These are phyloP conservation scores for Megatriorchis doriae DNA, from an alignment of 2,113 vertebrate species.

Conservation along the genomic window DNA sequence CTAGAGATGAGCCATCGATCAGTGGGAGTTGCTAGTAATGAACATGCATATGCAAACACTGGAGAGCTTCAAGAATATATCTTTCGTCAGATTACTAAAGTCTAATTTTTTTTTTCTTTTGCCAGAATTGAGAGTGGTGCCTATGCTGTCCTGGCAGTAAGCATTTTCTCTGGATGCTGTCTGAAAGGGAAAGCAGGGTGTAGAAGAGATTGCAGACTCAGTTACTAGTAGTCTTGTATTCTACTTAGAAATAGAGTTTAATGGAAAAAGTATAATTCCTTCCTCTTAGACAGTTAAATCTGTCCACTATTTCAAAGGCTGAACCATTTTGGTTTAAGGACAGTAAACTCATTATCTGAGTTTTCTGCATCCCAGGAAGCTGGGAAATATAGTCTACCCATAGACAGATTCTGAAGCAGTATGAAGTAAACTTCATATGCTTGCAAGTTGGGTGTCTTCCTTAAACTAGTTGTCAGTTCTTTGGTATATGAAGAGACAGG, in stretches of 20 bases:
- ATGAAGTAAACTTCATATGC: not conserved
- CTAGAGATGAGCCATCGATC: not conserved
- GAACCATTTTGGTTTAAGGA: not conserved
- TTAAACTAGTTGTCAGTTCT: not conserved
- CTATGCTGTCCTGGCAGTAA: not conserved
- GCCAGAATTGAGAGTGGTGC: not conserved
- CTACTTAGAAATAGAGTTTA: not conserved
- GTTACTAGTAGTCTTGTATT: too few relatives aligned
- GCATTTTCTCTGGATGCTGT: not conserved
- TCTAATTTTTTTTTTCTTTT: not conserved
- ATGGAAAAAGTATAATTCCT: not conserved
- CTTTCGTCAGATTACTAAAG: not conserved
- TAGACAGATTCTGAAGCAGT: not conserved
- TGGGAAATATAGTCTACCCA: not conserved
- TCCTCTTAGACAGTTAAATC: not conserved
- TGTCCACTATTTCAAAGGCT: not conserved
- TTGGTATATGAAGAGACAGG: not conserved
- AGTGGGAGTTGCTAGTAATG: not conserved
- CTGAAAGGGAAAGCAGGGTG: not conserved
- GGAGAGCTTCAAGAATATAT: not conserved
- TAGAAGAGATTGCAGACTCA: not conserved
- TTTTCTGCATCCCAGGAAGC: not conserved
- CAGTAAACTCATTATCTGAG: not conserved
- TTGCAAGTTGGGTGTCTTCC: not conserved
- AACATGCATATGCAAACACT: not conserved